Evolutionary conservation across 2,888 invertebrate species (phyloP).

Genomic region (Drosophila sordidula): DNA sequence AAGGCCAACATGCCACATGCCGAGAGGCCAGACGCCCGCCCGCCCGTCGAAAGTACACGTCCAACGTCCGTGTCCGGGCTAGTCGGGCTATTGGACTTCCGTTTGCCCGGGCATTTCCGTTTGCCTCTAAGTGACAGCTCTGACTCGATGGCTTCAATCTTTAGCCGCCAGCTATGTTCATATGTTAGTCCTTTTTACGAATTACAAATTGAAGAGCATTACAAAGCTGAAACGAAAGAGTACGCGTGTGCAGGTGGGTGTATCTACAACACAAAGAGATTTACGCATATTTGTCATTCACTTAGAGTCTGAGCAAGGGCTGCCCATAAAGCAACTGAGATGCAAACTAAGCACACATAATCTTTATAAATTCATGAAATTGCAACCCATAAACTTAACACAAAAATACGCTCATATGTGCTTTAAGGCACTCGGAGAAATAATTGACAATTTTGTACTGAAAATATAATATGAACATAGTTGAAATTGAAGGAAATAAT

Average conservation of each 20-base stretch:
- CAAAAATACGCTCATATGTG: neutral
- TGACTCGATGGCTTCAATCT: conserved; percentile 20
- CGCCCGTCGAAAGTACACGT: neutral
- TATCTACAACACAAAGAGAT: conserved; percentile 20
- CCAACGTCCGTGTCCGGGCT: conserved; percentile 6
- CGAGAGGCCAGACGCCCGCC: neutral
- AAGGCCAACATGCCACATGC: conserved; percentile 17
- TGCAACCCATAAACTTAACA: conserved; percentile 10
- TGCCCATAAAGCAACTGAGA: conserved; percentile 11
- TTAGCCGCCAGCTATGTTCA: conserved; percentile 23
- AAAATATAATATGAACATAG: too few species aligned
- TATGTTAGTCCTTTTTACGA: conserved; percentile 36
- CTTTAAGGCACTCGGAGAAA: conserved; percentile 14
- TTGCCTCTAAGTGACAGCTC: conserved; percentile 33
- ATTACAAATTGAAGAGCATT: conserved; percentile 52
- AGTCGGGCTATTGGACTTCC: conserved; percentile 56
- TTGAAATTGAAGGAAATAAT: too few species aligned
- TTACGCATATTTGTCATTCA: conserved; percentile 26
- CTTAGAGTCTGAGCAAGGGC: neutral
- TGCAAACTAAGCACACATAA: conserved; percentile 21
- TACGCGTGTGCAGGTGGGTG: neutral
- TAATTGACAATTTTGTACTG: neutral
- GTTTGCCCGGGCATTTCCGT: conserved; percentile 68
- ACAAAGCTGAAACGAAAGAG: conserved; percentile 4
- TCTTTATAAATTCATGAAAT: conserved; percentile 28